phyloP scores from a whole-genome alignment of 1,140 invertebrate genomes.

The Bathynomus jamesi region DNA sequence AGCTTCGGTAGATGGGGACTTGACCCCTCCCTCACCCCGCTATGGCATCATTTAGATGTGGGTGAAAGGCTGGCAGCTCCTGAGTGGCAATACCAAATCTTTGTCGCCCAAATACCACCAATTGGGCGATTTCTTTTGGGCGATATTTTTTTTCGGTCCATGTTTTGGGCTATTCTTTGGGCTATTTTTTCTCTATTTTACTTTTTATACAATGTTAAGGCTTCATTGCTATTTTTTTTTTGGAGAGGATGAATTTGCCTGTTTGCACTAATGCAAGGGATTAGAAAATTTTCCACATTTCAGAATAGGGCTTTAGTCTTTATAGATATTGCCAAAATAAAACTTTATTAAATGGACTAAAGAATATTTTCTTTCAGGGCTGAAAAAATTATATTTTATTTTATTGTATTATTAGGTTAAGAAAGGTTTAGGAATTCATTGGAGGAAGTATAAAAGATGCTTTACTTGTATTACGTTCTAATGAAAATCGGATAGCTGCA shows the following conservation, averaged over 20 bases:
- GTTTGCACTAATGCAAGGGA: not conserved
- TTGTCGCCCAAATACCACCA: not conserved
- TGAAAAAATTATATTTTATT: not conserved
- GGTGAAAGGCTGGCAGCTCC: not conserved
- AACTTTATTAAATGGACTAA: not conserved
- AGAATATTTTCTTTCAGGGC: not conserved
- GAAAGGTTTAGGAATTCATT: no score
- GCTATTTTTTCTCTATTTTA: not conserved
- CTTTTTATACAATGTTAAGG: no score
- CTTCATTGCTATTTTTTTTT: no score
- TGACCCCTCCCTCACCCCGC: not conserved
- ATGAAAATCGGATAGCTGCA: no score
- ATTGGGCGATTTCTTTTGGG: not conserved
- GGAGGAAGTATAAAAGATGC: no score
- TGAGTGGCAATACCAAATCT: not conserved
- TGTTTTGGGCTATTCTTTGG: not conserved
- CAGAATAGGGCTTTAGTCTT: not conserved
- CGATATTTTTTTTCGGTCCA: not conserved
- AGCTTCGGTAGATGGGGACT: not conserved
- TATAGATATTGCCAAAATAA: not conserved
- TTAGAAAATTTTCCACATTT: slow-evolving; percentile 1
- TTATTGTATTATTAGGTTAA: not conserved
- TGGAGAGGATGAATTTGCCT: no score
- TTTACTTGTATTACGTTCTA: no score
- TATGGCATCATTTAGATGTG: not conserved